phyloP scores from a whole-genome alignment of 2,113 vertebrate species.

The Manacus vitellinus region DNA sequence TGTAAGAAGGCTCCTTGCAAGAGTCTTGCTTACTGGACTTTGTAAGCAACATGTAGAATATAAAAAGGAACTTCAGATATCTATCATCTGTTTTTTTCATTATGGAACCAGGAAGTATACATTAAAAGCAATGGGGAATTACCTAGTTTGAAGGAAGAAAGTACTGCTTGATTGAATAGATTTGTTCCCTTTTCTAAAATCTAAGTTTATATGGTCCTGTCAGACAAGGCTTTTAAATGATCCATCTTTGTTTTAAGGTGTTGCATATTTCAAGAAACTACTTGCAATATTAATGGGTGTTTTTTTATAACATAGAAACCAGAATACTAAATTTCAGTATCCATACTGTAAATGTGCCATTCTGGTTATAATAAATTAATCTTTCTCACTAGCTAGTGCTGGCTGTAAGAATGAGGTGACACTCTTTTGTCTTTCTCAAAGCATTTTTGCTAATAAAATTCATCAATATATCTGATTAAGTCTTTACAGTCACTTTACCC shows the following conservation, averaged over 20 bases:
- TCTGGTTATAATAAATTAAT: not conserved
- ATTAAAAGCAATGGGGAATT: not conserved
- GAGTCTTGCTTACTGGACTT: not conserved
- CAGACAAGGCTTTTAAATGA: not conserved
- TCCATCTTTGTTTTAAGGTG: not conserved
- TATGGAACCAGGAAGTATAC: not conserved
- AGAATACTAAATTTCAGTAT: not conserved
- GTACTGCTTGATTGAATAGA: not conserved
- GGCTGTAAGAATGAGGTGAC: not conserved
- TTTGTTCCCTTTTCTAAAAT: not conserved
- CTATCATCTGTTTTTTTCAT: not conserved
- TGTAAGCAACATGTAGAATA: not conserved
- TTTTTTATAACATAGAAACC: not conserved
- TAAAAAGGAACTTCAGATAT: not conserved
- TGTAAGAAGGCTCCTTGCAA: not conserved
- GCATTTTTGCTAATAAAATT: not conserved
- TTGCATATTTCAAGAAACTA: slow-evolving; percentile 1
- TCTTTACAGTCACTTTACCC: not conserved
- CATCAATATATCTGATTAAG: not conserved
- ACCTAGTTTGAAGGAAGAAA: not conserved
- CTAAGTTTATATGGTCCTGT: not conserved
- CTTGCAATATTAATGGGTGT: not conserved
- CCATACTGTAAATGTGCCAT: not conserved
- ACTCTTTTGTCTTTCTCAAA: not conserved
- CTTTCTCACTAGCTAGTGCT: not conserved